Conservation (phyloP, 92 coral and sea anemone species). For the Blastomussa wellsi region DNA sequence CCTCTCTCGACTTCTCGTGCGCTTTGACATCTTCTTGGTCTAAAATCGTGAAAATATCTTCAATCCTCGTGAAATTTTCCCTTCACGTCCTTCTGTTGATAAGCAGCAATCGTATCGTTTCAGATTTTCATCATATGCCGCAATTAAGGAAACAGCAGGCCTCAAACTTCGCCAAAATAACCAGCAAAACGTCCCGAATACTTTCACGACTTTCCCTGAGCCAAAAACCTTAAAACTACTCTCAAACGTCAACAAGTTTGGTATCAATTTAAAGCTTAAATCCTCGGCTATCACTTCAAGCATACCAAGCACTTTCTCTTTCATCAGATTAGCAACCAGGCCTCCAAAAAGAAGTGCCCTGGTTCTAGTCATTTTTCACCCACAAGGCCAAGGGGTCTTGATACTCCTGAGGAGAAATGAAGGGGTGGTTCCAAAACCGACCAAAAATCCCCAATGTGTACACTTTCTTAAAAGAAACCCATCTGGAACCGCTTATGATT, state of each 20-base stretch:
- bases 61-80: slow-evolving; percentile 29
- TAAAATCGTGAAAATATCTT: slow-evolving; percentile 32
- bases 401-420: slow-evolving; percentile 9
- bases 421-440: slow-evolving; percentile 36
- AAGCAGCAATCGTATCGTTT: slow-evolving; percentile 37
- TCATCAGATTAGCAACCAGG: slow-evolving; percentile 46
- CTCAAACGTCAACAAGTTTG: slow-evolving; percentile 29
- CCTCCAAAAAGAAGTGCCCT: slow-evolving; percentile 25
- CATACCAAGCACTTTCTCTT: slow-evolving; percentile 15
- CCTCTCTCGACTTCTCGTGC: slow-evolving; percentile 48
- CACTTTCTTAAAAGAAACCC: no score
- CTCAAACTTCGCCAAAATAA: slow-evolving; percentile 4
- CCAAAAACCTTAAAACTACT: background rate
- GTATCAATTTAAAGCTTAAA: slow-evolving; percentile 44
- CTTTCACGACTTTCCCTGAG: background rate
- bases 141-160: background rate
- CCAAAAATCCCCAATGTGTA: slow-evolving; percentile 50
- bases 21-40: slow-evolving; percentile 30
- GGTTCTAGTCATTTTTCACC: slow-evolving; percentile 13
- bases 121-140: slow-evolving; percentile 21
- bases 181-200: background rate
- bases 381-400: slow-evolving; percentile 27
- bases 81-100: slow-evolving; percentile 25
- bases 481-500: no score
- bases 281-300: slow-evolving; percentile 18